Evolutionary conservation across 2,113 vertebrate species (phyloP).

Genomic region (Myocastor coypus): DNA sequence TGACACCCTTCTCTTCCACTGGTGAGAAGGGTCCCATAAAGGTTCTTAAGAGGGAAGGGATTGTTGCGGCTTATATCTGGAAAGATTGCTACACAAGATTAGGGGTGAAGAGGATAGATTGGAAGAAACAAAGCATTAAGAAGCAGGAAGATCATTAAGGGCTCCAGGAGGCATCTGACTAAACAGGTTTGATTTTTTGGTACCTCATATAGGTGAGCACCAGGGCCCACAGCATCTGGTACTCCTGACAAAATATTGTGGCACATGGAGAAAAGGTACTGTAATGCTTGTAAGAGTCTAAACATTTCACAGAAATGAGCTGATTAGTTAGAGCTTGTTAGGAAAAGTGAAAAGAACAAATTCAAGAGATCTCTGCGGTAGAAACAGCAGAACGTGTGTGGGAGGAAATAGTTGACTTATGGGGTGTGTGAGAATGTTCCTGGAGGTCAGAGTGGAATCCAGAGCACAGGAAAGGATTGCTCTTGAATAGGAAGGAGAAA

Average conservation of each 20-base stretch:
- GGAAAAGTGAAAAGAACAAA: neutral
- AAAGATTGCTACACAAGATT: neutral
- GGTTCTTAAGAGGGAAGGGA: neutral
- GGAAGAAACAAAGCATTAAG: neutral
- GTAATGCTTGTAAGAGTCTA: neutral
- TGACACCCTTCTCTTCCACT: neutral
- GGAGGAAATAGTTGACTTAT: neutral
- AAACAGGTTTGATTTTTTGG: neutral
- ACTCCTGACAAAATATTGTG: neutral
- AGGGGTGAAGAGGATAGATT: neutral
- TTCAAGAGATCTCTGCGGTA: neutral
- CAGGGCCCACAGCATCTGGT: neutral
- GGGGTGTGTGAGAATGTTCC: neutral
- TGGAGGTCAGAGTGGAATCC: neutral
- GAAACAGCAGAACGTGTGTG: neutral
- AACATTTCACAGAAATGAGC: neutral
- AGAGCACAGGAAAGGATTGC: neutral
- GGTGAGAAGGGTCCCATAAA: neutral
- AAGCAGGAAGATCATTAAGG: neutral
- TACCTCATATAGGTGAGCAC: accelerated
- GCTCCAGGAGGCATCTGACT: neutral
- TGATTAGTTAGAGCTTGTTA: neutral
- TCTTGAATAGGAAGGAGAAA: neutral
- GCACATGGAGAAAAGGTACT: neutral
- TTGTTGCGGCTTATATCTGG: neutral